These are phyloP conservation scores for Emydoidea blandingii DNA, from an alignment of 2,797 vertebrate genomes.

Conservation along the genomic window DNA sequence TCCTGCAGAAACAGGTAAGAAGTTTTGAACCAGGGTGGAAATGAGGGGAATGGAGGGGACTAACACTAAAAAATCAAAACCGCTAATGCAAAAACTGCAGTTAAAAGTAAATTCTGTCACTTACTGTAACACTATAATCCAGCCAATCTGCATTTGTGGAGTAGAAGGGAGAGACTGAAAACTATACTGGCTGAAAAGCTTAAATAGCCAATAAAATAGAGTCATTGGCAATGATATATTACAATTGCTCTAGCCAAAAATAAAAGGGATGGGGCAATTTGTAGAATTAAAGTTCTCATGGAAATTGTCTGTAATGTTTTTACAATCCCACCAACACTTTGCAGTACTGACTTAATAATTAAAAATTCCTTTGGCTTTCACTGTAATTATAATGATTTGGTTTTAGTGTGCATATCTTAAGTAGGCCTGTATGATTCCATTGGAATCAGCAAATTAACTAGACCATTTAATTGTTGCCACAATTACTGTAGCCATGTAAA, in stretches of 20 bases:
- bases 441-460: conserved; percentile 52
- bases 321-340: conserved; percentile 33
- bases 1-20: background rate
- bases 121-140: background rate
- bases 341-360: conserved; percentile 22
- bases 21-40: background rate
- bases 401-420: background rate
- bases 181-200: background rate
- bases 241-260: background rate
- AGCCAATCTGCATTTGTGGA: background rate
- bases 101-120: background rate
- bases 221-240: conserved; percentile 12
- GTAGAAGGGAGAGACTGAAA: conserved; percentile 16
- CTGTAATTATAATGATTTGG: background rate
- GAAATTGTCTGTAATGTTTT: conserved; percentile 5
- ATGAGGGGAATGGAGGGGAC: background rate
- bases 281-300: conserved; percentile 26
- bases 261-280: background rate
- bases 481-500: conserved; percentile 18
- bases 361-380: conserved; percentile 51
- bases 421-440: conserved; percentile 14
- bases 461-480: conserved; percentile 35
- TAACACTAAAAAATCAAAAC: background rate
- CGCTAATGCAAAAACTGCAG: conserved; percentile 1
- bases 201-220: conserved; percentile 13